Conservation (phyloP, 2,888 invertebrate species). For the Venustoraphidia nigricollis region DNA sequence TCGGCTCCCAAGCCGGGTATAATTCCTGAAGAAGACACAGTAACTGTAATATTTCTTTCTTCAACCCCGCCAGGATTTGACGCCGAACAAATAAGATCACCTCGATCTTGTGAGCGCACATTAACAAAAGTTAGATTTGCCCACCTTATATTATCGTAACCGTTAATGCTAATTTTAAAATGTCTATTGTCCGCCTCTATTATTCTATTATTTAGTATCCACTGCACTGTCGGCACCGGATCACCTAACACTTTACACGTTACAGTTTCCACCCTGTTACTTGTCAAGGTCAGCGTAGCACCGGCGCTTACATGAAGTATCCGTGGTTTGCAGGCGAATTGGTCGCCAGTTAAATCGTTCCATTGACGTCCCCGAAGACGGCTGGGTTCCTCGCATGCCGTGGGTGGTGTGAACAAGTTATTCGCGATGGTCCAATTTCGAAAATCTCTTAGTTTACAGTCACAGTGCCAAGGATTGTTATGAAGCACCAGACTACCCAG, state of each 20-base stretch:
- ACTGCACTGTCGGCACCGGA: conserved; percentile 59
- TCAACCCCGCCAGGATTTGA: conserved; percentile 68
- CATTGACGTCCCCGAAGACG: conserved; percentile 53
- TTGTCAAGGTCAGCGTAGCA: conserved; percentile 41
- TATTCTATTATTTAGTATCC: conserved; percentile 51
- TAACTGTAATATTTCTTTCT: conserved; percentile 56
- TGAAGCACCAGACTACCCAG: conserved; percentile 59
- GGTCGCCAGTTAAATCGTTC: conserved; percentile 51
- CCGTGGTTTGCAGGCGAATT: conserved; percentile 71
- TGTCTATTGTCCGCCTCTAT: conserved; percentile 39
- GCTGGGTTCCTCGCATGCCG: conserved; percentile 55
- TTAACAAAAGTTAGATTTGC: conserved; percentile 39
- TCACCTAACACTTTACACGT: conserved; percentile 61
- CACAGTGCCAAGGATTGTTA: conserved; percentile 79
- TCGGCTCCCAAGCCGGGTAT: conserved; percentile 1
- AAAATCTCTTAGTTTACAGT: conserved; percentile 66
- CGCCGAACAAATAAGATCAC: conserved; percentile 53
- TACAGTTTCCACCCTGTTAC: conserved; percentile 45
- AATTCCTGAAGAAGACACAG: conserved; percentile 17
- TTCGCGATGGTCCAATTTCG: conserved; percentile 59
- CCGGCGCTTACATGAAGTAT: conserved; percentile 47
- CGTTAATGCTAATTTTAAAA: conserved; percentile 26
- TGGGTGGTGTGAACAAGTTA: conserved; percentile 59
- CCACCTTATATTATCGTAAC: conserved; percentile 36
- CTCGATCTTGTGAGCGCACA: conserved; percentile 30